Conservation (phyloP, 2,888 invertebrate genomes). For the Camponotus fellah region DNA sequence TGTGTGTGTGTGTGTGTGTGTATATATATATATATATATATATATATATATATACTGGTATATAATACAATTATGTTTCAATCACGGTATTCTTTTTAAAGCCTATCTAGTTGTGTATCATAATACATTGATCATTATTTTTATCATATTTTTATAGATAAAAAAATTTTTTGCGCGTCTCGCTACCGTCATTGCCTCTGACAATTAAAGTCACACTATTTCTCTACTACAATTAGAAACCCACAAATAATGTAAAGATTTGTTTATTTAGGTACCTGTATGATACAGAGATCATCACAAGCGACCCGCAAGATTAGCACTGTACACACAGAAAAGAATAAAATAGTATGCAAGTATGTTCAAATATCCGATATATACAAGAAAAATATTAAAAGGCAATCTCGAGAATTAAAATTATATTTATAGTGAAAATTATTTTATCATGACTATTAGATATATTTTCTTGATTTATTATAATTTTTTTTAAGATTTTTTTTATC, state of each 20-base stretch:
- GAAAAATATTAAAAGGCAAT: conserved; percentile 20
- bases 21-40: no score
- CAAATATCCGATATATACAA: conserved; percentile 19
- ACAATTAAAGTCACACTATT: conserved; percentile 44
- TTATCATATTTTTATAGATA: conserved; percentile 14
- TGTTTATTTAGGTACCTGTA: conserved; percentile 74
- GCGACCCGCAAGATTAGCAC: conserved; percentile 75
- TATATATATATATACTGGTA: neutral
- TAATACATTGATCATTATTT: neutral
- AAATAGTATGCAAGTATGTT: conserved; percentile 65
- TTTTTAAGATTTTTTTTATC: neutral
- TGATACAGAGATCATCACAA: conserved; percentile 76
- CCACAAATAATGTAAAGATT: conserved; percentile 68
- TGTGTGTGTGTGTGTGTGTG: no score
- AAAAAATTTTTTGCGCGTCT: neutral
- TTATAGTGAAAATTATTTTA: conserved; percentile 14
- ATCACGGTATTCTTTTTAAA: neutral
- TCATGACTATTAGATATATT: conserved; percentile 4
- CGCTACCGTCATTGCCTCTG: conserved; percentile 23
- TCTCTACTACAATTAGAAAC: conserved; percentile 62
- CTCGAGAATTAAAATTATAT: conserved; percentile 3
- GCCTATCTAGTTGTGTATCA: neutral
- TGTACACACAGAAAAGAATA: conserved; percentile 75
- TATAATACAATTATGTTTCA: conserved; percentile 9
- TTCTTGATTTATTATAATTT: neutral